A percentile compares a stretch with the other conserved stretches of the same genome.
phyloP scores from a whole-genome alignment of 2,113 vertebrate genomes.

The Zapornia atra region DNA sequence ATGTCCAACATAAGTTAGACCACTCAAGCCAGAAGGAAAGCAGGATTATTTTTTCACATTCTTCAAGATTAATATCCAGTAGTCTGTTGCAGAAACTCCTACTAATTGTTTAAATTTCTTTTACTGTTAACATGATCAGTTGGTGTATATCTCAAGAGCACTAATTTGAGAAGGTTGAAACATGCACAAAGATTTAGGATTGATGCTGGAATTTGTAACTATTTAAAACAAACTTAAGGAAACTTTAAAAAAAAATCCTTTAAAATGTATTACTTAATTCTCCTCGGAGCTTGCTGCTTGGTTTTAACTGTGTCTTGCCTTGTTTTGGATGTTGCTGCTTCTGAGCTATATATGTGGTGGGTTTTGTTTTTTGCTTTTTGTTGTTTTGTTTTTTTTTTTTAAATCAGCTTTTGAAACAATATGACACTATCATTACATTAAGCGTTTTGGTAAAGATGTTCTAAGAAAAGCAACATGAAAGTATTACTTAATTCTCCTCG shows the following conservation, averaged over 20 bases:
- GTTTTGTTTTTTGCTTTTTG: not conserved
- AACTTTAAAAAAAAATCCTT: not conserved
- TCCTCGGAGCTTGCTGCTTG: not conserved
- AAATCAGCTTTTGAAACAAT: not conserved
- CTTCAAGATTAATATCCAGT: not conserved
- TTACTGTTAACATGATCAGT: not conserved
- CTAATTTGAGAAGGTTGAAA: not conserved
- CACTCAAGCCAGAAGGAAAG: not conserved
- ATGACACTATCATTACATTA: not conserved
- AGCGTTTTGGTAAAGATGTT: not conserved
- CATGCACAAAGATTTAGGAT: not conserved
- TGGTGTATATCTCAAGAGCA: not conserved
- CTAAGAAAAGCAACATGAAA: not conserved
- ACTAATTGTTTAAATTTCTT: not conserved
- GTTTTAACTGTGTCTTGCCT: not conserved
- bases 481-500: not conserved
- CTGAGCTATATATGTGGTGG: not conserved
- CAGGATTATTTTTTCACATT: not conserved
- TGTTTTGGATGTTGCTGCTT: not conserved
- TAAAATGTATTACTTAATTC: not conserved
- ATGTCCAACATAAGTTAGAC: not conserved
- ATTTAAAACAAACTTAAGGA: not conserved
- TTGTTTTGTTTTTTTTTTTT: not conserved
- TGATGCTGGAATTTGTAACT: not conserved
- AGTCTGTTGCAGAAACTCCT: not conserved